Base-by-base conservation (phyloP, 2,113 vertebrate genomes). In the Clinocottus analis region DNA sequence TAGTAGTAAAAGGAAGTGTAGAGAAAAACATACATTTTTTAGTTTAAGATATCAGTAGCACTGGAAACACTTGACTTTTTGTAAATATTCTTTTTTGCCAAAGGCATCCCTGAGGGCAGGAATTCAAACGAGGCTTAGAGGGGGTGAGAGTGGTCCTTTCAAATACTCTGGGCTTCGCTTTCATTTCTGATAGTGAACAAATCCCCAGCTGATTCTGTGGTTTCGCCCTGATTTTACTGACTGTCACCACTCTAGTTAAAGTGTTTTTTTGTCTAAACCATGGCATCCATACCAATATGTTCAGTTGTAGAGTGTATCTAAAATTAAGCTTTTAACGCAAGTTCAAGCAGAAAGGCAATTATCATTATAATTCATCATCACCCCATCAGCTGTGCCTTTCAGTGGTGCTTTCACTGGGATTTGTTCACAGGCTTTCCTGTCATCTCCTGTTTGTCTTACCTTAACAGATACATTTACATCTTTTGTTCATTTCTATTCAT, bases 51-150 rank as follows among this genome's bases (percentile, higher is more conserved):
- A 37, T 45, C 9, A 45, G 37, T 75, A 66, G 29, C 61, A 56
- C 23, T 56, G 33, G 14, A 59, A 79, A 75, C 16, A 58, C 43
- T 61, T 49, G 43, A 62, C 55, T 73, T 64, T 71, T 58, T 56
- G 58, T 59, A 83, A 86, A 79, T 65, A 55, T 12, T 78, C 1
- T 56, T 68, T 64, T 75, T 66, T 64, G 67, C 76, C 55, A 63
- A 51, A 31, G 63, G 76, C 72, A 43, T 72, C 27, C 80, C 67
- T 1, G 31, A 64, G 68, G 67, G 72, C 68, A 72, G 67, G 63
- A 41, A 83, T 67, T 85, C 33, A 67, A 68, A 83, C 19, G 19
- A 75, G 31, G 55, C 47, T 17, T 45, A 45, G 8, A 21, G 61
- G 37, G 43, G n/a, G 29, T 25, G 29, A 75, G 45, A 47, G n/a